These are phyloP conservation scores for Gisinianus flammeolus DNA, from an alignment of 2,888 invertebrate genomes.

Conservation along the genomic window DNA sequence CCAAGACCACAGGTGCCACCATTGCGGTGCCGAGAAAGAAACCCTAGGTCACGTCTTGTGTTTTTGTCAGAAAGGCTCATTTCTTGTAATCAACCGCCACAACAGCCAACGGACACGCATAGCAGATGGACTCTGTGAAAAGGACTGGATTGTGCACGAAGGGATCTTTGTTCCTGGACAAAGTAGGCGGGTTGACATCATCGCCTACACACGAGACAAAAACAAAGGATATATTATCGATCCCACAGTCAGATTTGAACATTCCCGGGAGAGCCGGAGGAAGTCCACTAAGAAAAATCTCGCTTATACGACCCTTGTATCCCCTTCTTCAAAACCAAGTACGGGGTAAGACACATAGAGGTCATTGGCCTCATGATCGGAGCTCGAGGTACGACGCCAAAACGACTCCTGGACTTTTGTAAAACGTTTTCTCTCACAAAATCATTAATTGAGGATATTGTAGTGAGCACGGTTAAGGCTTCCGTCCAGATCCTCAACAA, in stretches of 20 bases:
- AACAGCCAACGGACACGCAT: slow-evolving; percentile 19
- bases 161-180: slow-evolving; percentile 9
- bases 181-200: slow-evolving; percentile 37
- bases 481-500: too few species aligned
- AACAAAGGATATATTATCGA: slow-evolving; percentile 25
- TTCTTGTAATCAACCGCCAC: slow-evolving; percentile 27
- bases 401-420: background rate
- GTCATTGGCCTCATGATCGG: slow-evolving; percentile 3
- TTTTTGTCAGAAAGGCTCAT: slow-evolving; percentile 12
- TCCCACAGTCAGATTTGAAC: slow-evolving; percentile 34
- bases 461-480: too few species aligned
- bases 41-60: slow-evolving; percentile 38
- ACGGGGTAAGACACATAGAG: background rate
- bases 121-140: slow-evolving; percentile 11
- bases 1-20: background rate
- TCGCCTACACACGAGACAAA: slow-evolving; percentile 1
- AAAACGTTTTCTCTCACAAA: background rate
- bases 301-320: slow-evolving; percentile 25
- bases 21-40: slow-evolving; percentile 32
- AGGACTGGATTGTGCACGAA: slow-evolving; percentile 32
- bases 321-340: slow-evolving; percentile 8
- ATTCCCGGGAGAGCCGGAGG: background rate
- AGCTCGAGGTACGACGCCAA: background rate
- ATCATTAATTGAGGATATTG: too few species aligned
- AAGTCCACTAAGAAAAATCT: slow-evolving; percentile 36